These are phyloP conservation scores for Drosophila mimica DNA, from an alignment of 2,888 invertebrate genomes.

Conservation along the genomic window DNA sequence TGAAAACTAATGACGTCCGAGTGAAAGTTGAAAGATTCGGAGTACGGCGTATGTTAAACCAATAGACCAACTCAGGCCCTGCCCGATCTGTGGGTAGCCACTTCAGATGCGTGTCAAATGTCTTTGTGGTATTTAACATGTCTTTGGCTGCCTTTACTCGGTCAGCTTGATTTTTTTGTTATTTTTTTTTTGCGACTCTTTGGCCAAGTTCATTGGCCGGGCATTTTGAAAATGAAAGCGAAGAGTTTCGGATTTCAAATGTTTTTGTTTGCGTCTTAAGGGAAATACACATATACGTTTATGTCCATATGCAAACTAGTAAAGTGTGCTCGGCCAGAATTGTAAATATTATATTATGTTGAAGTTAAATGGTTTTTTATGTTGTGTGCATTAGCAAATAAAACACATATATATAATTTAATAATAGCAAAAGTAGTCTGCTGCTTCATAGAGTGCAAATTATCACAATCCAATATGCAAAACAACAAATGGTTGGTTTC, in stretches of 20 bases:
- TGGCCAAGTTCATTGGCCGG: constrained; percentile 63
- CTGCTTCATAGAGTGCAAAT: background rate
- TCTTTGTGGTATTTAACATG: constrained; percentile 30
- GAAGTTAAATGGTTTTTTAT: constrained; percentile 25
- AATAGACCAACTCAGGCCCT: constrained; percentile 36
- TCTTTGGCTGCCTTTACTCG: constrained; percentile 40
- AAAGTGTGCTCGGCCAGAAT: constrained; percentile 13
- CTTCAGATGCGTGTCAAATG: constrained; percentile 62
- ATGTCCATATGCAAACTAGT: constrained; percentile 52
- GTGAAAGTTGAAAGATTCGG: constrained; percentile 64
- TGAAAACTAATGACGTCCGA: constrained; percentile 72
- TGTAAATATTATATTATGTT: constrained; percentile 34
- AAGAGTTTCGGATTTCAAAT: constrained; percentile 43
- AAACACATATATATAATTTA: background rate
- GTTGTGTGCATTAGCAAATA: background rate
- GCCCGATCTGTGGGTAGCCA: constrained; percentile 1
- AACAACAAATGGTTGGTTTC: background rate
- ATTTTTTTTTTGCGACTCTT: constrained; percentile 28
- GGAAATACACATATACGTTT: constrained; percentile 7
- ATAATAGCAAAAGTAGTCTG: background rate
- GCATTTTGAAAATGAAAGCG: constrained; percentile 72
- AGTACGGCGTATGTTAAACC: constrained; percentile 46
- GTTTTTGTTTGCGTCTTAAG: constrained; percentile 18
- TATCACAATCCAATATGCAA: background rate
- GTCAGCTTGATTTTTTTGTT: constrained; percentile 15